These are phyloP conservation scores for Tigriopus californicus DNA, from an alignment of 2,888 invertebrate genomes.

Conservation along the genomic window DNA sequence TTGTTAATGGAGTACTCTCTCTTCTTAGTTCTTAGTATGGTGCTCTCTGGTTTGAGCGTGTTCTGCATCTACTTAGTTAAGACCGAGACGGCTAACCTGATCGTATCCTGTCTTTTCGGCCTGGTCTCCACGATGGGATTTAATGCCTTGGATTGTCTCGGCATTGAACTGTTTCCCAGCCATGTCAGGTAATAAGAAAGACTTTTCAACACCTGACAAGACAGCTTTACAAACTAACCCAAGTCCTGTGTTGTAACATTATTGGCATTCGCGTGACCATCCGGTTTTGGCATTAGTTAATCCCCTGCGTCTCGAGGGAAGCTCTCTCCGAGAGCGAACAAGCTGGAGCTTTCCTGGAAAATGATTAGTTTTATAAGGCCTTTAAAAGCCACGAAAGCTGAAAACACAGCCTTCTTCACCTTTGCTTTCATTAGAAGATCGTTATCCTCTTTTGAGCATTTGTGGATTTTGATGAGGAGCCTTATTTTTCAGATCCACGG, in stretches of 20 bases:
- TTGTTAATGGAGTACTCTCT: too few relatives aligned
- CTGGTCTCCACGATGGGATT: slow-evolving; percentile 29
- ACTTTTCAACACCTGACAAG: neutral
- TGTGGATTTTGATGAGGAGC: neutral
- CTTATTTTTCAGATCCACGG: slow-evolving; percentile 19
- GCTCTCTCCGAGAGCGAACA: too few relatives aligned
- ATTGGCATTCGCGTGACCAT: too few relatives aligned
- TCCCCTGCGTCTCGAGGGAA: too few relatives aligned
- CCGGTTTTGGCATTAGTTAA: too few relatives aligned
- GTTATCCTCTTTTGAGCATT: too few relatives aligned
- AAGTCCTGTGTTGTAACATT: too few relatives aligned
- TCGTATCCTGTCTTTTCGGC: slow-evolving; percentile 28
- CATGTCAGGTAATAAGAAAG: slow-evolving; percentile 43
- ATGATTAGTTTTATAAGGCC: too few relatives aligned
- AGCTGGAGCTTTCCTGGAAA: too few relatives aligned
- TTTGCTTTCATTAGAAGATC: too few relatives aligned
- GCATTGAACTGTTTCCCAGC: slow-evolving; percentile 82
- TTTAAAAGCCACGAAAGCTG: neutral
- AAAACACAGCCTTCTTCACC: neutral
- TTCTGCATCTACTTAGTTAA: slow-evolving; percentile 45
- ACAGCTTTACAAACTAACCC: neutral
- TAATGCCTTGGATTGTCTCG: slow-evolving; percentile 64
- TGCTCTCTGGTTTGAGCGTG: slow-evolving; percentile 49
- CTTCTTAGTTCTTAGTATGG: slow-evolving; percentile 49
- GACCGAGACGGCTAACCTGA: slow-evolving; percentile 18